Base-by-base conservation (phyloP, 1,140 invertebrate genomes). In the Solen grandis region DNA sequence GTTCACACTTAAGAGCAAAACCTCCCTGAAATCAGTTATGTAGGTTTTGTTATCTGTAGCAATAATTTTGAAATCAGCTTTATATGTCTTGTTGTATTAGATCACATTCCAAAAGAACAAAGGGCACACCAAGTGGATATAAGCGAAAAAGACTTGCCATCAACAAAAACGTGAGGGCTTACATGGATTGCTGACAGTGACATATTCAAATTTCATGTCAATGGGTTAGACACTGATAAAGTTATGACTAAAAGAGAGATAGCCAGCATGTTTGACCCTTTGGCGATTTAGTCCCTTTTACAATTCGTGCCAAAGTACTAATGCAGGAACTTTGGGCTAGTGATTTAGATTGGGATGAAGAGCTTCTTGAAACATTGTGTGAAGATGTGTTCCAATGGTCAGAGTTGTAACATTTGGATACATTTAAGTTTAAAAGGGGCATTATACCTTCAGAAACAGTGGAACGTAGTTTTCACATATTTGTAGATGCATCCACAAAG, bases 151-250 rank as follows among this genome's bases (percentile, higher is more conserved):
- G 36, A 31, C 8, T 31, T 75, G n/a, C 72, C 57, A n/a, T 75
- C 72, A 41, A 8, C 63, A 22, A 75, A 75, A 41, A 75, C 57
- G 1, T 41, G 60, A 62, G 72, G 57, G 4, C 5, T 75, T 22
- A 22, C 65, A 4, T 80, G 77, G 68, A n/a, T n/a, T 5, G 68
- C 68, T 19, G 65, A 63, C 27, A 52, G 16, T 50, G 68, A 80
- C 60, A 25, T 29, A 22, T 80, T 80, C 31, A 50, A 38, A 10
- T 69, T 69, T 60, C 27, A 29, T 5, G 29, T n/a, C n/a, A 60
- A 31, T 25, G 57, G 8, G 25, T 8, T 8, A 29, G 5, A 25
- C 8, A 31, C 14, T 4, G 35, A 2, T 8, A 14, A 13, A 31
- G n/a, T 31, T 60, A 31, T 60, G 10, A 60, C 5, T 8, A 60